These are phyloP conservation scores for Kryphioiulus occultus DNA, from an alignment of 2,888 invertebrate genomes.

Conservation along the genomic window DNA sequence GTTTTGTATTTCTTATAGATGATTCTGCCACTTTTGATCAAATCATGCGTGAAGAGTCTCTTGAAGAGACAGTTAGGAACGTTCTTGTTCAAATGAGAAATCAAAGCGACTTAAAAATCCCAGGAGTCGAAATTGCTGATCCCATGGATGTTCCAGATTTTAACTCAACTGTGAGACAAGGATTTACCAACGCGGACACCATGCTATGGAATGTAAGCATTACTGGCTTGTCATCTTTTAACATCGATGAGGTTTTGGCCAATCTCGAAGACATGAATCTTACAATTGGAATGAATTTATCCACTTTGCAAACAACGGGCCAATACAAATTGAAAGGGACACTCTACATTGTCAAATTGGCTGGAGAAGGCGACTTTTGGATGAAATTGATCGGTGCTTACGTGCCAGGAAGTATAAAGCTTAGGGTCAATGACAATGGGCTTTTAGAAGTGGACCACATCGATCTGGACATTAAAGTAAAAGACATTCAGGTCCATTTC, in stretches of 20 bases:
- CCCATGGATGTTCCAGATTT: constrained; percentile 81
- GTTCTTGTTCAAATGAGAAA: constrained; percentile 49
- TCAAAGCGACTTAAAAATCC: constrained; percentile 68
- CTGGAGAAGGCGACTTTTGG: constrained; percentile 76
- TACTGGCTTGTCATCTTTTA: constrained; percentile 79
- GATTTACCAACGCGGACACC: constrained; percentile 74
- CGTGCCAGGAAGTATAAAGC: constrained; percentile 73
- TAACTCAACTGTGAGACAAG: constrained; percentile 66
- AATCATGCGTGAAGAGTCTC: not conserved
- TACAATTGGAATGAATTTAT: constrained; percentile 54
- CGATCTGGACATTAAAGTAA: constrained; percentile 78
- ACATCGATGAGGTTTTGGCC: constrained; percentile 73
- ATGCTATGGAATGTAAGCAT: constrained; percentile 75
- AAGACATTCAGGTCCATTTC: constrained; percentile 79
- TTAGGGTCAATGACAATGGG: constrained; percentile 78
- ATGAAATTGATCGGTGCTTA: constrained; percentile 76
- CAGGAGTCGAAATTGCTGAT: constrained; percentile 79
- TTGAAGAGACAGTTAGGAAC: not conserved
- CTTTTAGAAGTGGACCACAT: constrained; percentile 79
- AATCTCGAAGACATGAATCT: constrained; percentile 81
- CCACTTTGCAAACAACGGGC: constrained; percentile 65
- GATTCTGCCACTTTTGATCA: not conserved
- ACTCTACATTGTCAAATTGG: constrained; percentile 74
- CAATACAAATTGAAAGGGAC: constrained; percentile 69
- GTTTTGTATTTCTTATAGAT: not conserved